Conservation (phyloP, 2,113 vertebrate genomes). For the Heloderma charlesbogerti region DNA sequence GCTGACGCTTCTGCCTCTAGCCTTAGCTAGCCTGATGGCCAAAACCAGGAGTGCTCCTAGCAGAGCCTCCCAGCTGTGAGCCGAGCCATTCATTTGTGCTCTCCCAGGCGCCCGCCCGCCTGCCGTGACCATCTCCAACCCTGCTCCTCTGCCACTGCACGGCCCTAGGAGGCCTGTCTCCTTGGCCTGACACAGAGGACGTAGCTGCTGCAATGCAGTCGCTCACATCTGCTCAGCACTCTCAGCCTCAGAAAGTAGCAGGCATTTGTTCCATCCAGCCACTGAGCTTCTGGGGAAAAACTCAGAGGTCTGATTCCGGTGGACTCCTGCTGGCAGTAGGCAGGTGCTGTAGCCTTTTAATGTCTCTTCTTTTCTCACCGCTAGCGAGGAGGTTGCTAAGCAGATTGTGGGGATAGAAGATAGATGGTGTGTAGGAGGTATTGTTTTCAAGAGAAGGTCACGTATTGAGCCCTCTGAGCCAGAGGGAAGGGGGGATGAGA, state of each 20-base stretch:
- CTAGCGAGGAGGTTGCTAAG: not conserved
- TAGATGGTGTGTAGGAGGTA: accelerated
- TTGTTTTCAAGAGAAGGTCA: not conserved
- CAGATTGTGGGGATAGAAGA: accelerated
- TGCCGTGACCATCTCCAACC: not conserved
- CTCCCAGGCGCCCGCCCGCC: not conserved
- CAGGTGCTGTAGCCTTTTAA: constrained; percentile 14
- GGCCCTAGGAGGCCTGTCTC: not conserved
- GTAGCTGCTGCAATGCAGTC: constrained; percentile 56
- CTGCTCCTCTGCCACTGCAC: not conserved
- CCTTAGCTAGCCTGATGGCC: not conserved
- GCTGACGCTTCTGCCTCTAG: not conserved
- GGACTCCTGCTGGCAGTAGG: not conserved
- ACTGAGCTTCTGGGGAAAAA: not conserved
- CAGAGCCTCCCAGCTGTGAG: not conserved
- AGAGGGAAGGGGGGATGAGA: not conserved
- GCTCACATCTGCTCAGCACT: not conserved
- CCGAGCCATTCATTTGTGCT: no score
- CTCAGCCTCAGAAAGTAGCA: not conserved
- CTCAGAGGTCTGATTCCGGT: not conserved
- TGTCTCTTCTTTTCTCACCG: not conserved
- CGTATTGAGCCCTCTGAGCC: not conserved
- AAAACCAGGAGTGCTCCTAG: no score
- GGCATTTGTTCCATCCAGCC: not conserved
- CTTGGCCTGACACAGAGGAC: constrained; percentile 49